Evolutionary conservation across 2,113 vertebrate species (phyloP).

Genomic region (Glaucidium brasilianum): DNA sequence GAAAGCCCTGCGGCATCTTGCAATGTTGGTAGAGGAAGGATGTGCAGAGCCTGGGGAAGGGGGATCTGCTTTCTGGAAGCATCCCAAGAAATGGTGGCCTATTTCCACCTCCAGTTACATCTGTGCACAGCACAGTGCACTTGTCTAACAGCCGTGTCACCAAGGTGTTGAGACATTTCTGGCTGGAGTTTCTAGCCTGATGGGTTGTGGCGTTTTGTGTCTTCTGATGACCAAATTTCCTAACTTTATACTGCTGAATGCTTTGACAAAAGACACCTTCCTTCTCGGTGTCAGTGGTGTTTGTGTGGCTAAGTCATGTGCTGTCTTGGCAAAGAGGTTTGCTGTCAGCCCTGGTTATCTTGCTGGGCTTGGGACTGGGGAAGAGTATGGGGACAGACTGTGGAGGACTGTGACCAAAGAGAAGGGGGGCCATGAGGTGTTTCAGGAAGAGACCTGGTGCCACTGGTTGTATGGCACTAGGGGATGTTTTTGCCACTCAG

Average conservation of each 20-base stretch:
- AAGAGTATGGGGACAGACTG: background rate
- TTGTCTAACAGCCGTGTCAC: background rate
- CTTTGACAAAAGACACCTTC: background rate
- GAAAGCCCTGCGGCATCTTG: rapidly evolving
- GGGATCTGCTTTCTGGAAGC: background rate
- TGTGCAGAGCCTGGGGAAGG: background rate
- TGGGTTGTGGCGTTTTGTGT: background rate
- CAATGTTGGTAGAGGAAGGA: background rate
- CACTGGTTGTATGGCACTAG: background rate
- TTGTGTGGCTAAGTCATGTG: rapidly evolving
- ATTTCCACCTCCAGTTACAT: background rate
- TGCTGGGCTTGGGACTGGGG: background rate
- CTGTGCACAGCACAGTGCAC: background rate
- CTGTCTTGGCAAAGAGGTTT: background rate
- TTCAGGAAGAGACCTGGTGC: background rate
- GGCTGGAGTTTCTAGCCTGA: background rate
- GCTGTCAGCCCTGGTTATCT: background rate
- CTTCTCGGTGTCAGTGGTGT: background rate
- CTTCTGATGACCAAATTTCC: background rate
- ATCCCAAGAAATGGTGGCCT: background rate
- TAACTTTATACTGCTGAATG: background rate
- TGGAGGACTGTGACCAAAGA: background rate
- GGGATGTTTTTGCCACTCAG: background rate
- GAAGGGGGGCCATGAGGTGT: background rate
- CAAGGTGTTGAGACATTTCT: background rate